phyloP scores from a whole-genome alignment of 2,888 invertebrate species.

The Galeopsomyia nigrocyanea region DNA sequence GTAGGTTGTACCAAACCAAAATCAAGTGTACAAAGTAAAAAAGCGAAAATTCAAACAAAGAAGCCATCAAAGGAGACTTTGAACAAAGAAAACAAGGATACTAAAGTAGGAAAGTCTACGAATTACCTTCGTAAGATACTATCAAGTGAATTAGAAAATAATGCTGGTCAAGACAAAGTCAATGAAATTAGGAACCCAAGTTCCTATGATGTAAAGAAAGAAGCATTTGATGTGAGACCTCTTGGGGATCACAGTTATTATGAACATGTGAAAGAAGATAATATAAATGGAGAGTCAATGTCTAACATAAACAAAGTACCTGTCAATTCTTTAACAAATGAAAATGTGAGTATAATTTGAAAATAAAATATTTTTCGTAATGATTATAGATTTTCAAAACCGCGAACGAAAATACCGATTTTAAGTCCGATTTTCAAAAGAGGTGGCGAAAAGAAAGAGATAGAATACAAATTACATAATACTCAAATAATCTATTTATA shows the following conservation, averaged over 20 bases:
- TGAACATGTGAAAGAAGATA: slow-evolving; percentile 57
- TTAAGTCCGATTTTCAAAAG: slow-evolving; percentile 45
- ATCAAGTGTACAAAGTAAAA: slow-evolving; percentile 56
- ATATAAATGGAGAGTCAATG: slow-evolving; percentile 48
- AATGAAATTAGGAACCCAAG: slow-evolving; percentile 48
- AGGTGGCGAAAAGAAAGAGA: slow-evolving; percentile 25
- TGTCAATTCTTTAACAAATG: slow-evolving; percentile 55
- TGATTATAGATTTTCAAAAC: slow-evolving; percentile 22
- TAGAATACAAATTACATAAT: slow-evolving; percentile 49
- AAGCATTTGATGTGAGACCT: slow-evolving; percentile 55
- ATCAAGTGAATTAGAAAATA: slow-evolving; percentile 59
- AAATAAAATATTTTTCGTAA: slow-evolving; percentile 5
- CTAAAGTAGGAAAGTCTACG: slow-evolving; percentile 59
- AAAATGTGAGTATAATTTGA: slow-evolving; percentile 58
- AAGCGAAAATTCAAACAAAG: slow-evolving; percentile 54
- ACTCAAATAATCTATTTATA: slow-evolving; percentile 47
- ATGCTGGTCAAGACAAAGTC: slow-evolving; percentile 53
- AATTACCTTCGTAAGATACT: slow-evolving; percentile 63
- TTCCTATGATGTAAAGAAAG: slow-evolving; percentile 48
- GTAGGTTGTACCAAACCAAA: slow-evolving; percentile 57
- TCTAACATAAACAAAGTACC: slow-evolving; percentile 49
- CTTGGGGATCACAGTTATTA: slow-evolving; percentile 64
- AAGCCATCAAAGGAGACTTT: slow-evolving; percentile 59
- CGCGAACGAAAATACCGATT: slow-evolving; percentile 4
- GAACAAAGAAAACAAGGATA: slow-evolving; percentile 64